These are phyloP conservation scores for Encarsia formosa DNA, from an alignment of 2,888 invertebrate genomes.

Conservation along the genomic window DNA sequence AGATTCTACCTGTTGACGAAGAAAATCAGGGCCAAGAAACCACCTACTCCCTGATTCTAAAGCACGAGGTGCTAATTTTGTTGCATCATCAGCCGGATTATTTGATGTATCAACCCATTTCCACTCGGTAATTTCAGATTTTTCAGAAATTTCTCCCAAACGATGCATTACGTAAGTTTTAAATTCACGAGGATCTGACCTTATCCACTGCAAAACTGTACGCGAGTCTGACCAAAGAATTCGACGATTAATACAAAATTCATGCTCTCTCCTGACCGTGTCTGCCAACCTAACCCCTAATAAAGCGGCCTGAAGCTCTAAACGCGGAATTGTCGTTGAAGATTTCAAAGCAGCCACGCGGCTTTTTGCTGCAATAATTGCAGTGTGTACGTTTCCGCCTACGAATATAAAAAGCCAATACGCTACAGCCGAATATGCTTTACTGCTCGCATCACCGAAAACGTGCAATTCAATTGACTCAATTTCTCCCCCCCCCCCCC, in stretches of 20 bases:
- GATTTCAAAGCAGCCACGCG: conserved; percentile 9
- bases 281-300: neutral
- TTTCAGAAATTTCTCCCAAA: neutral
- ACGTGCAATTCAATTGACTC: conserved; percentile 30
- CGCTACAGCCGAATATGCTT: conserved; percentile 29
- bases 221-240: conserved; percentile 6
- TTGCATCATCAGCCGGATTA: conserved; percentile 3
- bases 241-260: neutral
- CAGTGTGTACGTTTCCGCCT: neutral
- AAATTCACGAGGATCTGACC: neutral
- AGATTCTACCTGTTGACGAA: neutral
- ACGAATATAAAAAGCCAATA: conserved; percentile 20
- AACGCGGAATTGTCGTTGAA: neutral
- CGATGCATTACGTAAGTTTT: neutral
- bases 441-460: conserved; percentile 33
- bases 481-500: too few species aligned
- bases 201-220: conserved; percentile 1
- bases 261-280: neutral
- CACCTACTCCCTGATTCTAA: conserved; percentile 7
- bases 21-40: conserved; percentile 15
- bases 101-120: neutral
- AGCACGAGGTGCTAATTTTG: neutral
- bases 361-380: neutral
- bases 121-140: neutral
- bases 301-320: conserved; percentile 6